Conservation (phyloP, 2,113 vertebrate genomes). For the Hippocampus comes region DNA sequence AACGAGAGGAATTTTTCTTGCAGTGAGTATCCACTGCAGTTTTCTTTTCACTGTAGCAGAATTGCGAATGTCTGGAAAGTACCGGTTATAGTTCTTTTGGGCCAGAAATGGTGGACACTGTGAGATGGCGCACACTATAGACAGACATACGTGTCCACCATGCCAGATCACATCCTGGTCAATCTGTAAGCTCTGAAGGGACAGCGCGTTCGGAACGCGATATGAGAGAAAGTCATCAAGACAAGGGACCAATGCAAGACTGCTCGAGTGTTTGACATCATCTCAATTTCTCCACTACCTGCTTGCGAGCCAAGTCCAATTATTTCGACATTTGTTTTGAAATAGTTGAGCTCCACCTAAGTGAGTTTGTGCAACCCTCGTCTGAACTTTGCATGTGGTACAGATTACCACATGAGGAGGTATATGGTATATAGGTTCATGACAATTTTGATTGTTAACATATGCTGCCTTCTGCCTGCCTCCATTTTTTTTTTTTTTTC, state of each 20-base stretch:
- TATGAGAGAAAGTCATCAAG: conserved; percentile 11
- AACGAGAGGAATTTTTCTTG: not conserved
- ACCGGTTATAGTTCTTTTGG: conserved; percentile 35
- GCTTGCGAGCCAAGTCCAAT: not conserved
- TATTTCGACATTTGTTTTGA: conserved; percentile 3
- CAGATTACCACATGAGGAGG: conserved; percentile 64
- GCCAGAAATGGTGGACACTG: conserved; percentile 1
- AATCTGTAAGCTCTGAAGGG: conserved; percentile 12
- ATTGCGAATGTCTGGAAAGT: not conserved
- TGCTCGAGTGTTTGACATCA: conserved; percentile 1
- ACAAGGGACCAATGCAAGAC: conserved; percentile 1
- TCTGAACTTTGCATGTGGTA: conserved; percentile 59
- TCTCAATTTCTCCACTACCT: not conserved
- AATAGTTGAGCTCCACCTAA: conserved; percentile 8
- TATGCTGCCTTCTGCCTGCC: conserved; percentile 46
- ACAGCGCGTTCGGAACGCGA: conserved; percentile 1
- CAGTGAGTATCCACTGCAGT: not conserved
- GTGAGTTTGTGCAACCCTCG: conserved; percentile 44
- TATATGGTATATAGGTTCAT: conserved; percentile 45
- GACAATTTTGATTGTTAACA: conserved; percentile 65
- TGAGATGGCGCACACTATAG: conserved; percentile 11
- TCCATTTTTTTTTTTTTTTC: conserved; percentile 41
- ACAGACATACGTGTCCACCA: conserved; percentile 22
- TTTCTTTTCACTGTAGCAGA: not conserved
- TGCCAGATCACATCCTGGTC: conserved; percentile 37